These are phyloP conservation scores for Atta cephalotes DNA, from an alignment of 1,140 invertebrate genomes.

Conservation along the genomic window DNA sequence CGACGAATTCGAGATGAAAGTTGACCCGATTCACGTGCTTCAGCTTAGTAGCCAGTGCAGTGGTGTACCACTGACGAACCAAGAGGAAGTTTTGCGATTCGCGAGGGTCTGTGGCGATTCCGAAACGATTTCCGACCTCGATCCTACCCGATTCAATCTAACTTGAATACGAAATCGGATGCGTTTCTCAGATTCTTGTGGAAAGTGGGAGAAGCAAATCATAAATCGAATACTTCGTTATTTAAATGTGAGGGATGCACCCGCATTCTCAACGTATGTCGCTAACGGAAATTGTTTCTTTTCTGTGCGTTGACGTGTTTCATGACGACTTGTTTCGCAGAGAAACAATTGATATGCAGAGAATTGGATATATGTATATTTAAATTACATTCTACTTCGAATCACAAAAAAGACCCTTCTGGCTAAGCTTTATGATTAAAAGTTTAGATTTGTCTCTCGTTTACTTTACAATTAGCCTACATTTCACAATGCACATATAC, in stretches of 20 bases:
- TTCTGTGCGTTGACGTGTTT: conserved; percentile 7
- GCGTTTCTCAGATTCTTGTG: conserved; percentile 32
- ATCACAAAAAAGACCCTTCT: background rate
- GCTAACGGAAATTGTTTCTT: conserved; percentile 61
- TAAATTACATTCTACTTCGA: conserved; percentile 32
- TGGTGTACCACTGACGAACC: conserved; percentile 24
- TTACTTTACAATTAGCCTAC: background rate
- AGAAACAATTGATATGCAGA: background rate
- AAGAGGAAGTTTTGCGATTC: conserved; percentile 63
- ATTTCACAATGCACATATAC: background rate
- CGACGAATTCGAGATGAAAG: conserved; percentile 40
- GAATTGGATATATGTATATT: conserved; percentile 20
- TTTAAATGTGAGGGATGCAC: background rate
- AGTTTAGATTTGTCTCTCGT: background rate
- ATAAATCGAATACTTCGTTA: conserved; percentile 55
- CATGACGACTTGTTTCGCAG: conserved; percentile 34
- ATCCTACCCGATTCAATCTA: conserved; percentile 64
- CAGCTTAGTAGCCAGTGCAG: conserved; percentile 12
- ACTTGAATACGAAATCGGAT: conserved; percentile 51
- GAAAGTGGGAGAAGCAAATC: conserved; percentile 12
- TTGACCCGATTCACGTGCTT: conserved; percentile 42
- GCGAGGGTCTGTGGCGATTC: conserved; percentile 43
- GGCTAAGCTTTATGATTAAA: background rate
- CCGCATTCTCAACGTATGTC: background rate
- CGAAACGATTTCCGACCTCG: conserved; percentile 54